Evolutionary conservation across 2,888 invertebrate species (phyloP), one percentile per base, ranked within the genome.

Genomic region (Harpalus rubripes): DNA sequence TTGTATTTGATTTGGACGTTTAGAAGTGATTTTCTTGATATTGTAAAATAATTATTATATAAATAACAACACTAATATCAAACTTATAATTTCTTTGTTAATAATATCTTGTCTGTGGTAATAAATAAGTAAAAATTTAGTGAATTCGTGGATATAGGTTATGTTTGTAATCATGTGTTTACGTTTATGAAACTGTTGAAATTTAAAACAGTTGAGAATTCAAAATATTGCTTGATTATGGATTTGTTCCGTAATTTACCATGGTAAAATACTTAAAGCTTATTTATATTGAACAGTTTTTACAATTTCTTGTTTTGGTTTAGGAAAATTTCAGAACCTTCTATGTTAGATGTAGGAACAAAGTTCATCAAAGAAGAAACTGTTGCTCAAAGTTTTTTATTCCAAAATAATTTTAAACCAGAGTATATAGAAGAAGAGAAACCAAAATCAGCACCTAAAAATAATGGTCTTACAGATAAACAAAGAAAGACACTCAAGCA

Each of bases 381-480:
- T 52, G 44, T 84, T 15, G 32, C 44, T 6, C 58, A 76, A 78
- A 78, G 76, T 44, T 84, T 12, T 16, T 44, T 78, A 10, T 84
- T 44, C 63, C n/a, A 87, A 84, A 85, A 84, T 74, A 87, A 87
- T 18, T 78, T 86, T 18, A 84, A 84, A 22, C 86, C 86, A 22
- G 7, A 80, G 0, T 81, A 80, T 2, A 15, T 41, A 7, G 41
- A 65, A 0, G 68, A 44, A 15, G 22, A 63, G 7, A 85, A 86
- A n/a, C 86, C 86, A 22, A 7, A 81, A 0, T 79, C 81, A 0
- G 1, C 22, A 2, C 22, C 22, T n/a, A 61, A 39, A 52, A 39
- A 72, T 18, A 44, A 84, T 44, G 56, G 78, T 8, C 22, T 63
- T n/a, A 22, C 15, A 56, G 41, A 8, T n/a, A 72, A 41, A 41